Conservation (phyloP, 2,113 vertebrate genomes). For the Clarias gariepinus region DNA sequence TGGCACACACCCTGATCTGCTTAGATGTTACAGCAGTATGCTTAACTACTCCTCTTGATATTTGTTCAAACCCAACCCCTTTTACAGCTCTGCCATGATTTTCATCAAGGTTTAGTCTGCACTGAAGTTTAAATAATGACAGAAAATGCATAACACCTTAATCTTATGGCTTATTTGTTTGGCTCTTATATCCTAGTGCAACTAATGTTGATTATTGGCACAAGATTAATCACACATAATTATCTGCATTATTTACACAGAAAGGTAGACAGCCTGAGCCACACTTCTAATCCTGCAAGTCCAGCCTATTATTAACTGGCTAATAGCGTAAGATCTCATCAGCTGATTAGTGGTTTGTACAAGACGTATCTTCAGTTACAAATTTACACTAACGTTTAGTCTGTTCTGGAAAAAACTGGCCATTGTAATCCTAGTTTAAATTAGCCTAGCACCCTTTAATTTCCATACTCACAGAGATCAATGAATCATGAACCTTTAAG, state of each 20-base stretch:
- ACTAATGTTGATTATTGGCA: not conserved
- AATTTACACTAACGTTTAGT: not conserved
- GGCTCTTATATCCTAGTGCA: too few relatives aligned
- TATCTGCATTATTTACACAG: not conserved
- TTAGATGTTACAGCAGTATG: not conserved
- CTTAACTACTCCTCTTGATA: not conserved
- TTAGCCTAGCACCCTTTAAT: not conserved
- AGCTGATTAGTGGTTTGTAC: constrained; percentile 2
- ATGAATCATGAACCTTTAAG: not conserved
- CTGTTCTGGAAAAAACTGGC: constrained; percentile 4
- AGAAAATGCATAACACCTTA: not conserved
- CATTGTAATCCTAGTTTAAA: not conserved
- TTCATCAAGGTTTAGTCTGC: not conserved
- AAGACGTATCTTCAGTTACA: not conserved
- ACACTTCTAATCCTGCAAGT: not conserved
- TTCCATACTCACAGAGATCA: not conserved
- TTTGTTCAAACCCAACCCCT: not conserved
- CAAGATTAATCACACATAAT: not conserved
- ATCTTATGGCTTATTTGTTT: not conserved
- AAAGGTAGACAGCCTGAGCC: not conserved
- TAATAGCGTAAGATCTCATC: not conserved
- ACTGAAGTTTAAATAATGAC: not conserved
- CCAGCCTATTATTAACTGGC: constrained; percentile 3
- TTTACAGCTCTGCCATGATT: not conserved
- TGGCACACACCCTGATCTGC: not conserved